Percentiles rank a stretch among this genome's conserved stretches.
phyloP scores from a whole-genome alignment of 2,797 vertebrate species.

The Argya squamiceps region DNA sequence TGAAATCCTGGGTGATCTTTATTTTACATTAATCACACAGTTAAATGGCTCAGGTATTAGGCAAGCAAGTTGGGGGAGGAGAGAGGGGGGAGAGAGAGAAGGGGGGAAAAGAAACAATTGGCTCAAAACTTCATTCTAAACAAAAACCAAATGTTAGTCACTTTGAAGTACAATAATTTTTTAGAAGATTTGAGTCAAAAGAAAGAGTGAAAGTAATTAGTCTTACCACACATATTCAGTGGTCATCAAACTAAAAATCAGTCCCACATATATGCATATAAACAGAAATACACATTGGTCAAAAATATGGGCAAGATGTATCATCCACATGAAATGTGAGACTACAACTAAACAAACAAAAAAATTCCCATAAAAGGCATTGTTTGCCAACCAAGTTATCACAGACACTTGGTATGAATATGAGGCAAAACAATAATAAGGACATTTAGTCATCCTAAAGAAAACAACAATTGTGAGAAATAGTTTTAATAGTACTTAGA shows the following conservation, averaged over 20 bases:
- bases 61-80: not conserved
- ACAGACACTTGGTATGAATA: not conserved
- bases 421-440: not conserved
- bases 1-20: not conserved
- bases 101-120: not conserved
- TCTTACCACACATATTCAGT: not conserved
- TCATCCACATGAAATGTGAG: not conserved
- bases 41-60: not conserved
- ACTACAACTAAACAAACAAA: not conserved
- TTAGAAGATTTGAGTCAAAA: not conserved
- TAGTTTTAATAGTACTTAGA: not conserved
- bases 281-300: not conserved
- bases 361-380: not conserved
- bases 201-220: not conserved
- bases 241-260: not conserved
- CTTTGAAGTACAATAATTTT: not conserved
- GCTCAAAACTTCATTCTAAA: not conserved
- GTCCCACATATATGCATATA: not conserved
- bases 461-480: slow-evolving; percentile 19
- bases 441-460: not conserved
- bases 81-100: not conserved
- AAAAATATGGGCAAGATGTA: not conserved
- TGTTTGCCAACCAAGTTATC: not conserved
- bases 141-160: slow-evolving; percentile 12
- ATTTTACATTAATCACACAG: not conserved